Conservation (phyloP, 35 echinoderm and acorn worm genomes). For the Diadema setosum region DNA sequence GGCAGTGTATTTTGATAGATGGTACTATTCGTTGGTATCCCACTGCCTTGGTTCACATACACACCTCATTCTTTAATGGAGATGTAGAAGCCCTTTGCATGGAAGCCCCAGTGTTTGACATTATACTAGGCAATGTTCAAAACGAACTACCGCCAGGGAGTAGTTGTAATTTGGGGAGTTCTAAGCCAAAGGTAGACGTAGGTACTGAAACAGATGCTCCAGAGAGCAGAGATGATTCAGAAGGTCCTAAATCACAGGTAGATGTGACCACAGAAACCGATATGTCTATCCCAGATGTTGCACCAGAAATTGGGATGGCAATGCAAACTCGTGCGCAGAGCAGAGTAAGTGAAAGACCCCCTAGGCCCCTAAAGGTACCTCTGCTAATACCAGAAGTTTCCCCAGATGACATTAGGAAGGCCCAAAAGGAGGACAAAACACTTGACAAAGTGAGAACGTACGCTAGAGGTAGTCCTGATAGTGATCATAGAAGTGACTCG, state of each 20-base stretch:
- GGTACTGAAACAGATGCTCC: too few species aligned
- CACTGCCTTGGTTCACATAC: slow-evolving; percentile 20
- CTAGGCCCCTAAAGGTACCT: background rate
- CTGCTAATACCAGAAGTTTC: background rate
- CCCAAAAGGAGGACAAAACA: slow-evolving; percentile 7
- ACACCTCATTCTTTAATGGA: slow-evolving; percentile 62
- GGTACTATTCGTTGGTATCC: slow-evolving; percentile 21
- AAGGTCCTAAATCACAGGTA: background rate
- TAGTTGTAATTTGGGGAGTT: background rate
- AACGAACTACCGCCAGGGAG: background rate
- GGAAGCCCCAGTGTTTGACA: slow-evolving; percentile 43
- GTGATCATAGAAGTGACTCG: background rate
- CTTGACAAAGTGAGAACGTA: background rate
- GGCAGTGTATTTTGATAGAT: slow-evolving; percentile 56
- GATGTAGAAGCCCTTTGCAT: slow-evolving; percentile 53
- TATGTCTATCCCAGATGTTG: too few species aligned
- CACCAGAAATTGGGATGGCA: background rate
- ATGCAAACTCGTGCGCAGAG: background rate
- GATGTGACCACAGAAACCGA: too few species aligned
- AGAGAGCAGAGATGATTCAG: background rate
- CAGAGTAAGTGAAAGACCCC: background rate
- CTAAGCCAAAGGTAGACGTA: background rate
- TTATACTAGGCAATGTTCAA: slow-evolving; percentile 45
- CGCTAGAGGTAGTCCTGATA: background rate
- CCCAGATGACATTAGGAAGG: background rate